phyloP scores from a whole-genome alignment of 2,888 invertebrate species.

The Andrena bucephala region DNA sequence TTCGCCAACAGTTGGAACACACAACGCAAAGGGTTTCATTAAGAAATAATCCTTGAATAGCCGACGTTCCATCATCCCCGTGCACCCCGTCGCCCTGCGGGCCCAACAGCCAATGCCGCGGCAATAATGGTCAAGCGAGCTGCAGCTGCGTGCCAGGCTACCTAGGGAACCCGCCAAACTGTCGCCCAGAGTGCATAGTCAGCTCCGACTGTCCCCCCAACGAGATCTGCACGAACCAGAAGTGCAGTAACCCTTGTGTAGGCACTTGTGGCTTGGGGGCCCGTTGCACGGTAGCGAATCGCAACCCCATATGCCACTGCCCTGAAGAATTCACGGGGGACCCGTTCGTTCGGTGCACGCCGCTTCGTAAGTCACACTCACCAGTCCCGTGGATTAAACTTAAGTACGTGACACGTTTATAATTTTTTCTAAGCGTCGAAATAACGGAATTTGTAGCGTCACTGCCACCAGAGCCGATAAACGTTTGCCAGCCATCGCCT shows the following conservation, averaged over 20 bases:
- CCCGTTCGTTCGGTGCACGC: constrained; percentile 90
- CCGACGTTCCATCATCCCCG: constrained; percentile 82
- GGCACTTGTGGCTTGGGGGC: constrained; percentile 93
- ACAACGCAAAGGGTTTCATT: background rate
- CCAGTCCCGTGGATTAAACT: background rate
- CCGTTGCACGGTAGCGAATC: constrained; percentile 91
- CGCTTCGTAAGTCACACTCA: constrained; percentile 79
- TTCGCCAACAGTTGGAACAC: background rate
- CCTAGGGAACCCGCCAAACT: constrained; percentile 92
- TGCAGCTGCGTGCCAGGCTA: constrained; percentile 91
- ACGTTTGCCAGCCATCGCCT: constrained; percentile 90
- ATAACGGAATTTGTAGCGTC: constrained; percentile 72
- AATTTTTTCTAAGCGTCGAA: background rate
- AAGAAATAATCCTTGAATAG: constrained; percentile 22
- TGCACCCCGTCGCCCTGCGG: constrained; percentile 93
- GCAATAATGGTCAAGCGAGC: constrained; percentile 64
- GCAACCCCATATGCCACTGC: constrained; percentile 93
- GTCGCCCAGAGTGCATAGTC: constrained; percentile 91
- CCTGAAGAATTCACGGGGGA: constrained; percentile 89
- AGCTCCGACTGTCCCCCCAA: constrained; percentile 91
- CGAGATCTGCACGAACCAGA: constrained; percentile 92
- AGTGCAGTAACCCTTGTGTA: constrained; percentile 93
- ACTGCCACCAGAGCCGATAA: constrained; percentile 87
- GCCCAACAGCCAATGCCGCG: constrained; percentile 90
- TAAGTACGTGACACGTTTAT: background rate